These are phyloP conservation scores for Polietes domitor DNA, from an alignment of 2,888 invertebrate genomes.

Conservation along the genomic window DNA sequence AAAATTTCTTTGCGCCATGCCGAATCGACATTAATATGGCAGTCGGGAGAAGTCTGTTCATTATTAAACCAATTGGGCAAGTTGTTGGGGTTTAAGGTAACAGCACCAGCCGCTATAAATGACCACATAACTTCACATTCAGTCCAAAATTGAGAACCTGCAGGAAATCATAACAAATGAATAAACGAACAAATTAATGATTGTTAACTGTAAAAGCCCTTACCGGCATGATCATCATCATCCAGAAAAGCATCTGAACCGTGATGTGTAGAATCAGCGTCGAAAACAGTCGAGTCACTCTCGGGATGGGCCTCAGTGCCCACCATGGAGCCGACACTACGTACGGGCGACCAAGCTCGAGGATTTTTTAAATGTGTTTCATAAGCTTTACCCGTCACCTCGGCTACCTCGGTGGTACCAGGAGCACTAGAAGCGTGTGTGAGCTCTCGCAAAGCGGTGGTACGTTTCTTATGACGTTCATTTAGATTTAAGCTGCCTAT, in stretches of 20 bases:
- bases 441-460: slow-evolving; percentile 71
- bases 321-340: slow-evolving; percentile 91
- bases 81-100: slow-evolving; percentile 87
- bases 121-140: slow-evolving; percentile 91
- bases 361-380: slow-evolving; percentile 90
- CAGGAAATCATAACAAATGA: background rate
- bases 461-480: slow-evolving; percentile 77
- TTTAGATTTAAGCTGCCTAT: slow-evolving; percentile 79
- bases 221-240: slow-evolving; percentile 85
- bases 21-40: slow-evolving; percentile 85
- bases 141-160: slow-evolving; percentile 86
- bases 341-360: slow-evolving; percentile 93
- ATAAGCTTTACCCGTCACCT: slow-evolving; percentile 85
- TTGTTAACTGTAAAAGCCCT: background rate
- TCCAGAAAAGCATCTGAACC: slow-evolving; percentile 89
- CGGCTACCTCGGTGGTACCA: slow-evolving; percentile 82
- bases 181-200: background rate
- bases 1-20: slow-evolving; percentile 90
- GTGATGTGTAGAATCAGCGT: slow-evolving; percentile 85
- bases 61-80: slow-evolving; percentile 90
- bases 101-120: slow-evolving; percentile 91
- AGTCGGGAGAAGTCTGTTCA: slow-evolving; percentile 81
- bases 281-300: slow-evolving; percentile 90
- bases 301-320: slow-evolving; percentile 94
- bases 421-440: slow-evolving; percentile 79